Percentiles rank a stretch among this genome's conserved stretches.
Evolutionary conservation across 2,888 invertebrate genomes (phyloP).

Genomic region (Mythimna ferrago): DNA sequence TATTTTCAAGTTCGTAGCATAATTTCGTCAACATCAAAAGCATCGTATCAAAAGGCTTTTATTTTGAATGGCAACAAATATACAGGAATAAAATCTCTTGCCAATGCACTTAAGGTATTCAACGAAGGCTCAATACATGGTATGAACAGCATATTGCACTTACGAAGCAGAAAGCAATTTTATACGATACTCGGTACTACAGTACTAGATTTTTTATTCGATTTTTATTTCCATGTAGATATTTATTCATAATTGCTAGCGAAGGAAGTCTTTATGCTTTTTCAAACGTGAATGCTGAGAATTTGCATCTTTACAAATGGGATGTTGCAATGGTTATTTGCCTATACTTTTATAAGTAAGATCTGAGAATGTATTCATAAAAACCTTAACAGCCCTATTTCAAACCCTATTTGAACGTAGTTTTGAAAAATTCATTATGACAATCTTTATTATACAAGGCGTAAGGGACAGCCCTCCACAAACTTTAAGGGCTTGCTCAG

Average conservation of each 20-base stretch:
- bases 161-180: slow-evolving; percentile 21
- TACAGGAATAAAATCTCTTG: slow-evolving; percentile 26
- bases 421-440: too few relatives aligned
- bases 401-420: too few relatives aligned
- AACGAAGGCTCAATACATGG: slow-evolving; percentile 10
- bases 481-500: too few relatives aligned
- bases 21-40: slow-evolving; percentile 27
- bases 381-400: too few relatives aligned
- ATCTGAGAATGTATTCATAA: too few relatives aligned
- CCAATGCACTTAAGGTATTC: slow-evolving; percentile 24
- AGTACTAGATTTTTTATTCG: not conserved
- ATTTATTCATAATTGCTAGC: slow-evolving; percentile 26
- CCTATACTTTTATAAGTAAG: not conserved
- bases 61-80: slow-evolving; percentile 18
- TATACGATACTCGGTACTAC: slow-evolving; percentile 10
- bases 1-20: slow-evolving; percentile 3
- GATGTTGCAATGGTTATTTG: not conserved
- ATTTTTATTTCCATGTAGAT: slow-evolving; percentile 24
- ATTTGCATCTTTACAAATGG: not conserved
- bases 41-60: slow-evolving; percentile 1
- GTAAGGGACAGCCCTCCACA: too few relatives aligned
- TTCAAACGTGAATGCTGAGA: not conserved
- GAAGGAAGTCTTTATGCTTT: not conserved
- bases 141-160: slow-evolving; percentile 40
- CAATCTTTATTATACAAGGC: too few relatives aligned